A percentile compares a stretch with the other conserved stretches of the same genome.
Conservation (phyloP, 2,888 invertebrate species). For the Eueremaeus valkanovi region DNA sequence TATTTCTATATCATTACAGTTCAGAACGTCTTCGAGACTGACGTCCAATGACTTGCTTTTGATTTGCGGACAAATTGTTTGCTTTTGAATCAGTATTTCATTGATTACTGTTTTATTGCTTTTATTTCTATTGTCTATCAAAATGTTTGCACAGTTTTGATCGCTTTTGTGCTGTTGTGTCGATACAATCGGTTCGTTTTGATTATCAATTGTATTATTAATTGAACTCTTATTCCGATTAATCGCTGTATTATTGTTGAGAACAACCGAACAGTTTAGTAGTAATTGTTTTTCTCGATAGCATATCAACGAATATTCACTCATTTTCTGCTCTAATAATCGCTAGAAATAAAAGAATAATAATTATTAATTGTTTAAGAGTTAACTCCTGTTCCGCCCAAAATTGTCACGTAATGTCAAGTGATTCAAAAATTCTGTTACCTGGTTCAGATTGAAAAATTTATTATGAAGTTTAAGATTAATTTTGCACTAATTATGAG, state of each 20-base stretch:
- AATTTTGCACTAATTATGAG: too few species aligned
- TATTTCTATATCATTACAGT: slow-evolving; percentile 4
- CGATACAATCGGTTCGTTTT: background rate
- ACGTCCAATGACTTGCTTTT: slow-evolving; percentile 38
- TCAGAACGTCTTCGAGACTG: slow-evolving; percentile 21
- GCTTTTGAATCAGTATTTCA: background rate
- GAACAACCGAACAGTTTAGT: slow-evolving; percentile 23
- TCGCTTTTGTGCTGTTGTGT: background rate
- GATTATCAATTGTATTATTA: background rate
- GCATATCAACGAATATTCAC: slow-evolving; percentile 52
- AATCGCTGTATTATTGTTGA: slow-evolving; percentile 5
- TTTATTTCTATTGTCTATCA: background rate
- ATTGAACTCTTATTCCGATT: background rate
- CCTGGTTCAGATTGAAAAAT: too few species aligned
- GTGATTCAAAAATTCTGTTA: too few species aligned
- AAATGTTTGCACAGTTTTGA: background rate
- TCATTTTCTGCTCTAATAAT: slow-evolving; percentile 69
- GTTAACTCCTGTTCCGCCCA: too few species aligned
- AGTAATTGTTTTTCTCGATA: slow-evolving; percentile 53
- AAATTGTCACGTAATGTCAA: too few species aligned
- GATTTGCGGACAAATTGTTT: background rate
- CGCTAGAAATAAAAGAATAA: slow-evolving; percentile 56
- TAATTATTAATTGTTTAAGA: too few species aligned
- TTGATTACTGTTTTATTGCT: background rate
- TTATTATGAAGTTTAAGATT: too few species aligned